Base-by-base conservation (phyloP, 2,888 invertebrate species). In the Chouioia cunea region DNA sequence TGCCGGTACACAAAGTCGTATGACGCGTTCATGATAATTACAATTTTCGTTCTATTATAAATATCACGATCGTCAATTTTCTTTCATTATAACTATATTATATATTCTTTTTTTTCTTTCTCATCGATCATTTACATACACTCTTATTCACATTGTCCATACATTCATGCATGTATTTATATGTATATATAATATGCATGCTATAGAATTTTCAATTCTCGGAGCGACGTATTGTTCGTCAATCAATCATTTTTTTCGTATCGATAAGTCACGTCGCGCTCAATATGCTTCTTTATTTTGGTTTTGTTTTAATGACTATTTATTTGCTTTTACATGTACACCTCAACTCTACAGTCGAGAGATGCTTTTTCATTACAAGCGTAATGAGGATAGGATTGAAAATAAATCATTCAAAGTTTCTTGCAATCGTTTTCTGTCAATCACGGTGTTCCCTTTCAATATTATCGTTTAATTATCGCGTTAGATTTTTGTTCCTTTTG, bases 131-230 rank as follows among this genome's bases (percentile, higher is more conserved):
- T 22, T 52, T 58, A 48, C 43, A 27, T 12, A 47, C 20, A 16
- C 52, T 18, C 44, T n/a, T 67, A 47, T 27, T 57, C 54, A 22
- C 70, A 60, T 43, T 43, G 23, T 18, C 8, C 50, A 64, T 46
- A 18, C 44, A 4, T n/a, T 57, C 20, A 46, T 43, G 58, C 60
- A 65, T 67, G 62, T 77, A 77, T 77, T 78, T 77, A 79, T 80
- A 80, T 60, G 57, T 78, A 77, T 78, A 76, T 79, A 79, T 36
- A 36, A 36, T 79, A 79, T 58, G 18, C 74, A 43, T 68, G 62
- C 75, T 77, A 36, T 36, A 77, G 76, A 81, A 80, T 78, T 77
- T 78, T 81, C 79, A 80, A 82, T 80, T 83, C 80, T 80, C 79
- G 73, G 36, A 78, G 78, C 78, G 77, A 78, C 78, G 77, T 36